These are phyloP conservation scores for Mactra quadrangularis DNA, from an alignment of 1,140 invertebrate genomes.

Conservation along the genomic window DNA sequence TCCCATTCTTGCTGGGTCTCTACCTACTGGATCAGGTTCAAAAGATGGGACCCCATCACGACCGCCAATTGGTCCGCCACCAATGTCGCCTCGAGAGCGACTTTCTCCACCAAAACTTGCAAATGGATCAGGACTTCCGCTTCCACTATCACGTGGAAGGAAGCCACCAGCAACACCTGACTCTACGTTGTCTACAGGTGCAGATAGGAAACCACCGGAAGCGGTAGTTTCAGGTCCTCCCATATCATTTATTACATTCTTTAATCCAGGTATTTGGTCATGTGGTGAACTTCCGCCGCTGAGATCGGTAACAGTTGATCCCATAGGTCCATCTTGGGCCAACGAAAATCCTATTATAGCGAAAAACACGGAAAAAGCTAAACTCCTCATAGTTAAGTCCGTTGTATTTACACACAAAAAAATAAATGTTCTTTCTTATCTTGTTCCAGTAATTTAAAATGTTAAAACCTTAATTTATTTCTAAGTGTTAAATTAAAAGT, in stretches of 20 bases:
- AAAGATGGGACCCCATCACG: too few relatives aligned
- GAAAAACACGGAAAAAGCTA: conserved; percentile 14
- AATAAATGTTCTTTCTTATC: too few relatives aligned
- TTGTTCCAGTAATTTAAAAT: too few relatives aligned
- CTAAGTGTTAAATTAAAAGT: too few relatives aligned
- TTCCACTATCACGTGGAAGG: not conserved
- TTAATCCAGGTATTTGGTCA: conserved; percentile 1
- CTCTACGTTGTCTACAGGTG: not conserved
- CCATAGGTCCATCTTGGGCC: not conserved
- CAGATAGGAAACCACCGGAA: not conserved
- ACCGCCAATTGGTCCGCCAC: not conserved
- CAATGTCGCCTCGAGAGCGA: not conserved
- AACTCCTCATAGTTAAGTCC: conserved; percentile 4
- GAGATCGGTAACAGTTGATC: not conserved
- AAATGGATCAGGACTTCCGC: not conserved
- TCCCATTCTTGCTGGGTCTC: conserved; percentile 10
- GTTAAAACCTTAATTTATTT: too few relatives aligned
- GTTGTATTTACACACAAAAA: too few relatives aligned
- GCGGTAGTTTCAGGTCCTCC: not conserved
- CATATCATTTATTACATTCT: not conserved
- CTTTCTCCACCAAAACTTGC: not conserved
- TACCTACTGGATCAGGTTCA: not conserved
- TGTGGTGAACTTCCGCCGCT: not conserved
- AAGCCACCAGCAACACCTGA: not conserved
- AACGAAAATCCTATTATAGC: conserved; percentile 6